These are phyloP conservation scores for Agapornis canus DNA, from an alignment of 2,797 vertebrate genomes.

Conservation along the genomic window DNA sequence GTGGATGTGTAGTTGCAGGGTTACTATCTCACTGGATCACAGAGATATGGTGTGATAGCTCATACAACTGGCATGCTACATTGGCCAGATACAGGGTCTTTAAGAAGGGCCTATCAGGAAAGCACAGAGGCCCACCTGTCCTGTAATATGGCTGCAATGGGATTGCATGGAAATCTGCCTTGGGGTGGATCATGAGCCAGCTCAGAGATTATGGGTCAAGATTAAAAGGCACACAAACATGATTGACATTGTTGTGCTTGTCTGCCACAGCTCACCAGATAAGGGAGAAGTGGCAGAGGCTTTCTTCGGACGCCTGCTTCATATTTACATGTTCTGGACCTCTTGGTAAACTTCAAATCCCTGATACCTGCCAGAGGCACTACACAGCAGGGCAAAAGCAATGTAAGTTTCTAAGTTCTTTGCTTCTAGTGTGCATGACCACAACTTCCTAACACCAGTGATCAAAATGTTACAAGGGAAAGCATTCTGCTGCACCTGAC, in stretches of 20 bases:
- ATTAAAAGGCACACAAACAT: background rate
- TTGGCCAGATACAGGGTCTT: background rate
- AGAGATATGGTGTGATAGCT: background rate
- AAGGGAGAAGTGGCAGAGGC: background rate
- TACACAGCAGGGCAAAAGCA: background rate
- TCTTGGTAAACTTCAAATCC: background rate
- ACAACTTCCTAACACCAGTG: background rate
- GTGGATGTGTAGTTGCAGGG: background rate
- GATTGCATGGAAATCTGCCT: background rate
- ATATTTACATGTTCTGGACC: background rate
- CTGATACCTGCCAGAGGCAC: background rate
- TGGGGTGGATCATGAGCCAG: background rate
- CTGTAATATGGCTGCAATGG: background rate
- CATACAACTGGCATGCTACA: background rate
- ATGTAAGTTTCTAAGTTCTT: background rate
- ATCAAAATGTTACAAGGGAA: background rate
- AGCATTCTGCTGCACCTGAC: background rate
- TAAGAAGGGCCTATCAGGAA: background rate
- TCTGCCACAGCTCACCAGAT: background rate
- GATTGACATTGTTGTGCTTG: background rate
- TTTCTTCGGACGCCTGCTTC: background rate
- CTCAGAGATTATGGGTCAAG: background rate
- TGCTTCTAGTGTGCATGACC: background rate
- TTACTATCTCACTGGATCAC: background rate
- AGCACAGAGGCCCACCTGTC: background rate